Percentiles rank a stretch among this genome's conserved stretches.
These are phyloP conservation scores for Selenia dentaria DNA, from an alignment of 2,888 invertebrate genomes.

Conservation along the genomic window DNA sequence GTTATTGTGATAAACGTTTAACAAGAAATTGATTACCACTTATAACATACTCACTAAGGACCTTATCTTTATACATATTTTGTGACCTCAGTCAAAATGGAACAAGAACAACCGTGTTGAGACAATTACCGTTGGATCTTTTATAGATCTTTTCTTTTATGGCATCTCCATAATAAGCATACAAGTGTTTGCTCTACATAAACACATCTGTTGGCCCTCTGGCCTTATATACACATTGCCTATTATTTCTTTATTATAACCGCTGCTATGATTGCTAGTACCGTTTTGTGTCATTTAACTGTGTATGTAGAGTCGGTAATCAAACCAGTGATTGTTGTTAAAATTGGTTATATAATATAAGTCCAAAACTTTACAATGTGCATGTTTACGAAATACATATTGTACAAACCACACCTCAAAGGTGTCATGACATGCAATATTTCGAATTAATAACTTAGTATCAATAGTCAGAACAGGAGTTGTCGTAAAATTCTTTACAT, in stretches of 20 bases:
- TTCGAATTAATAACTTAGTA: too few relatives aligned
- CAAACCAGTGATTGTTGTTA: too few relatives aligned
- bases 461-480: too few relatives aligned
- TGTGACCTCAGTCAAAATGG: constrained; percentile 5
- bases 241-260: constrained; percentile 18
- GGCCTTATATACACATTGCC: constrained; percentile 12
- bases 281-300: constrained; percentile 10
- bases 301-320: not conserved
- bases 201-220: constrained; percentile 12
- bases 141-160: constrained; percentile 14
- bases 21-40: too few relatives aligned
- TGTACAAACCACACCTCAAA: too few relatives aligned
- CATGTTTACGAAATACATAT: too few relatives aligned
- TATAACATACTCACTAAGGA: not conserved
- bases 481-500: too few relatives aligned
- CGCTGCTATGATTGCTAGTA: constrained; percentile 19
- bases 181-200: constrained; percentile 14
- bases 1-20: not conserved
- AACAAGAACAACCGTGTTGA: constrained; percentile 3
- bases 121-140: constrained; percentile 5
- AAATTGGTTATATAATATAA: too few relatives aligned
- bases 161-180: constrained; percentile 8
- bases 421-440: too few relatives aligned
- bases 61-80: not conserved
- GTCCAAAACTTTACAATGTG: too few relatives aligned